Evolutionary conservation across 2,888 invertebrate species (phyloP), one percentile per base, ranked within the genome.

Genomic region (Diachrysia chrysitis): DNA sequence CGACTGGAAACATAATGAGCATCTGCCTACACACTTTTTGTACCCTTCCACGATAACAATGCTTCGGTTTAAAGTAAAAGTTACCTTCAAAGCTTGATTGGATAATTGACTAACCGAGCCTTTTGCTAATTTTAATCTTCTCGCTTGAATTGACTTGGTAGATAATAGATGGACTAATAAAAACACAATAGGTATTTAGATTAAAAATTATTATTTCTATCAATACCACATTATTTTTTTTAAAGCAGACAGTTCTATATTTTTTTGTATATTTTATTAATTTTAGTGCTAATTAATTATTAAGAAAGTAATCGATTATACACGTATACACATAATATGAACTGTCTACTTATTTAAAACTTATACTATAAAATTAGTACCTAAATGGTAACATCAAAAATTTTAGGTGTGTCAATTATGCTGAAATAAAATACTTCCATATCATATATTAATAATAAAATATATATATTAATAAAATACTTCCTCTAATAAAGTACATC

Each of bases 1-100:
- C 86, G 69, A 80, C 76, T 85, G 89, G 85, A 89, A 89, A 87
- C 82, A 86, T 73, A 76, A 82, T 79, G 73, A 82, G 66, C 83
- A 81, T 76, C 79, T 78, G 79, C 76, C 70, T 83, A 76, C 74
- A 69, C 77, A 70, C 71, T 83, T 86, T 84, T 87, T 82, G 72
- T 82, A 51, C 58, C 68, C 69, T 72, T 65, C 71, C 63, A 73
- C 63, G 48, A 51, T 76, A 76, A 77, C 81, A 81, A 81, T 81
- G 72, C 64, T 66, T 62, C 59, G 67, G 46, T 69, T 78, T 82
- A 66, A 42, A 77, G 70, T 75, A 76, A 78, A 80, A 77, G 71
- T 76, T 76, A 55, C 63, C 65, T 73, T 76, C 73, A 59, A 64
- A 63, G 63, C 71, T 85, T 80, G 75, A 84, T 79, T 79, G 77